These are phyloP conservation scores for Hirtodrosophila cameraria DNA, from an alignment of 2,888 invertebrate species.

Conservation along the genomic window DNA sequence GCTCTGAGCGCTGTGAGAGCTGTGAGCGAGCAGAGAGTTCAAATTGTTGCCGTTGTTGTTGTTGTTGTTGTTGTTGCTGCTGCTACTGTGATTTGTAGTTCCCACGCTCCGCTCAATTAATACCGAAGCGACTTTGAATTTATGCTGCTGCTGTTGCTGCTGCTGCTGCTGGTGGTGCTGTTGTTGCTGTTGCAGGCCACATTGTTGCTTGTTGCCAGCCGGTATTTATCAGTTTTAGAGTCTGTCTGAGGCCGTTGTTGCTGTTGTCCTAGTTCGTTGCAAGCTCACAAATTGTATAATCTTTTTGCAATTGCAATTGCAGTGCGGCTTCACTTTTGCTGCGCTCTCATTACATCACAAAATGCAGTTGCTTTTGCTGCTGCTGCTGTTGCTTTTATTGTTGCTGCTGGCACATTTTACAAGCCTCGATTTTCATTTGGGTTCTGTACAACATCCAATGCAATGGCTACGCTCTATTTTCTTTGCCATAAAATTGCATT, in stretches of 20 bases:
- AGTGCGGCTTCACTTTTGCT: conserved; percentile 71
- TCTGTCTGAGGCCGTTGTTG: conserved; percentile 41
- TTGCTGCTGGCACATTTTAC: conserved; percentile 50
- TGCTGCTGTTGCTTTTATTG: conserved; percentile 27
- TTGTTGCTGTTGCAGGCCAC: conserved; percentile 25
- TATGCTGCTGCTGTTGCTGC: conserved; percentile 43
- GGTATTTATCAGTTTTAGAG: conserved; percentile 58
- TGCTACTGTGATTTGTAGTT: conserved; percentile 66
- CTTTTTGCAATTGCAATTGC: conserved; percentile 60
- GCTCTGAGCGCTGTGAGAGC: conserved; percentile 50
- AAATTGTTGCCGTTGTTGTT: conserved; percentile 23
- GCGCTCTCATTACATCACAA: conserved; percentile 69
- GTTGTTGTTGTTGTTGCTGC: conserved; percentile 14
- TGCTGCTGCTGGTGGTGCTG: conserved; percentile 25
- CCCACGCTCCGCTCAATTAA: conserved; percentile 71
- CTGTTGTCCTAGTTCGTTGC: conserved; percentile 72
- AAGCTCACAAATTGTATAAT: conserved; percentile 75
- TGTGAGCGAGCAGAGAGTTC: conserved; percentile 55
- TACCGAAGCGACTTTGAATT: conserved; percentile 66
- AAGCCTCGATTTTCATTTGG: conserved; percentile 59
- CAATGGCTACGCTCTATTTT: conserved; percentile 73
- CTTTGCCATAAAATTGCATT: conserved; percentile 68
- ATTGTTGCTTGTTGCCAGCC: conserved; percentile 55
- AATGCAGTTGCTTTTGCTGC: conserved; percentile 30
- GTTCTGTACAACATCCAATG: conserved; percentile 60